A percentile compares a stretch with the other conserved stretches of the same genome.
These are phyloP conservation scores for Menura novaehollandiae DNA, from an alignment of 2,113 vertebrate species.

Conservation along the genomic window DNA sequence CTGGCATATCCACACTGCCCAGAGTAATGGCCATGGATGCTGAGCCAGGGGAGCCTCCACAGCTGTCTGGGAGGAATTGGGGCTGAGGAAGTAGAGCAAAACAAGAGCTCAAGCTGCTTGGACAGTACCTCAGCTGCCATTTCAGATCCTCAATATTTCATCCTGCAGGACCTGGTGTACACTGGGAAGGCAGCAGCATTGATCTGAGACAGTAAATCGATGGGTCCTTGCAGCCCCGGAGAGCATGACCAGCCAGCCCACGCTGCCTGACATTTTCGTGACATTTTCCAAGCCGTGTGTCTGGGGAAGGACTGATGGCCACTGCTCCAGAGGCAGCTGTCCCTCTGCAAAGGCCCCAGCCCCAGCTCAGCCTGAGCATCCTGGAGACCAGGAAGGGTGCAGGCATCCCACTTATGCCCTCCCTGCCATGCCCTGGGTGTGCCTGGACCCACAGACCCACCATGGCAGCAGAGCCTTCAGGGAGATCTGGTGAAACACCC, in stretches of 20 bases:
- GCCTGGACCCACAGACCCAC: rapidly evolving
- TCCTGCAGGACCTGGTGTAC: not conserved
- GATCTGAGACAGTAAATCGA: not conserved
- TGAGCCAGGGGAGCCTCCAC: not conserved
- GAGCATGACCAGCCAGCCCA: not conserved
- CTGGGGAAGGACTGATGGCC: not conserved
- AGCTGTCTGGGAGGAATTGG: rapidly evolving
- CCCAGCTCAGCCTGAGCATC: not conserved
- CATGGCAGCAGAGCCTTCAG: rapidly evolving
- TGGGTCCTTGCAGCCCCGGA: not conserved
- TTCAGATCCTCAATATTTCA: not conserved
- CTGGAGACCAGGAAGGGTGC: not conserved
- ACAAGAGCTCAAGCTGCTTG: not conserved
- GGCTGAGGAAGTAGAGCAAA: rapidly evolving
- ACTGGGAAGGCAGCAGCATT: not conserved
- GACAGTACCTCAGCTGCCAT: not conserved
- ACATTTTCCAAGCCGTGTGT: not conserved
- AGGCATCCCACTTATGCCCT: not conserved
- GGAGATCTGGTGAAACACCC: not conserved
- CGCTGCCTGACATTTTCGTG: constrained; percentile 16
- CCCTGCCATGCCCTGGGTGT: rapidly evolving
- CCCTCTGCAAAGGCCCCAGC: not conserved
- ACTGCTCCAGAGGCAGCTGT: not conserved
- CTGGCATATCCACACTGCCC: not conserved
- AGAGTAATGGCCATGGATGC: rapidly evolving